Conservation (phyloP, 2,888 invertebrate species). For the Agelastica alni region DNA sequence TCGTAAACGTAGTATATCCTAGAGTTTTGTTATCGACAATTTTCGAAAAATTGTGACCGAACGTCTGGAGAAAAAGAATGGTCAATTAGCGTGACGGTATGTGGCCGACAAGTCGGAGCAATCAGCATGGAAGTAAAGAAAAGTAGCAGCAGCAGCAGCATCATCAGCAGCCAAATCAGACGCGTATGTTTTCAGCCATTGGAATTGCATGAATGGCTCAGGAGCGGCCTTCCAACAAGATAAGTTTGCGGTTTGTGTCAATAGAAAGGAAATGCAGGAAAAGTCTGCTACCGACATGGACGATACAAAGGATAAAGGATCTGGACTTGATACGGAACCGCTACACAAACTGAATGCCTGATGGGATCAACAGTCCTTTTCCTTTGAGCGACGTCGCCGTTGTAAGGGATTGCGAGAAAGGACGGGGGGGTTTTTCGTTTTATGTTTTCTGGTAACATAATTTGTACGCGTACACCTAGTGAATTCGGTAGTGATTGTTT, state of each 20-base stretch:
- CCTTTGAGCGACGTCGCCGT: slow-evolving; percentile 42
- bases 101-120: slow-evolving; percentile 21
- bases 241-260: slow-evolving; percentile 51
- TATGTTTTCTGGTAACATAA: slow-evolving; percentile 49
- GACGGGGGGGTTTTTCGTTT: slow-evolving; percentile 36
- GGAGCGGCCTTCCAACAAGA: slow-evolving; percentile 44
- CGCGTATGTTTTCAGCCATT: slow-evolving; percentile 29
- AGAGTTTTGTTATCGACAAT: too few relatives aligned
- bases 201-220: slow-evolving; percentile 39
- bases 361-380: slow-evolving; percentile 48
- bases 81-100: slow-evolving; percentile 16
- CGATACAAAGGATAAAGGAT: slow-evolving; percentile 44
- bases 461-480: slow-evolving; percentile 41
- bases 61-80: neutral
- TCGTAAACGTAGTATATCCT: too few relatives aligned
- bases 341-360: slow-evolving; percentile 51
- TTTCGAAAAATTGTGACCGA: too few relatives aligned
- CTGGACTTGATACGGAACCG: slow-evolving; percentile 48
- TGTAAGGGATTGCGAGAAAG: too few relatives aligned
- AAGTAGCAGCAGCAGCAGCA: too few relatives aligned
- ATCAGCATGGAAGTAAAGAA: slow-evolving; percentile 23
- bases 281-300: slow-evolving; percentile 47
- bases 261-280: slow-evolving; percentile 48
- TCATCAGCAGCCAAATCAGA: slow-evolving; percentile 23
- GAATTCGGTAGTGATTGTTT: slow-evolving; percentile 38